Conservation (phyloP, 2,888 invertebrate genomes). For the Cheilosia soror region DNA sequence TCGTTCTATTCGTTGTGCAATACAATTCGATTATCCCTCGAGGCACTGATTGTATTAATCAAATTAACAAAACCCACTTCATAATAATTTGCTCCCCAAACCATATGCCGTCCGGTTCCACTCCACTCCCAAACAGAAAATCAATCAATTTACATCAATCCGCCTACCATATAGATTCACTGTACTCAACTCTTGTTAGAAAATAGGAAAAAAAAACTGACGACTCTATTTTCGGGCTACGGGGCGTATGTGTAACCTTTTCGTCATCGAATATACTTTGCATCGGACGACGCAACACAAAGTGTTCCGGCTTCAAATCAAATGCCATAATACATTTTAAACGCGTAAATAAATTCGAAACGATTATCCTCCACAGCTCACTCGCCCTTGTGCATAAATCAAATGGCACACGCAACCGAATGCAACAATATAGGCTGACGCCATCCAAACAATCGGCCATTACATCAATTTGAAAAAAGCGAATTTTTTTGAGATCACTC, state of each 20-base stretch:
- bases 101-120: no score
- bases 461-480: slow-evolving; percentile 46
- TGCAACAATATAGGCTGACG: slow-evolving; percentile 54
- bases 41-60: no score
- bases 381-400: slow-evolving; percentile 67
- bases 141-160: no score
- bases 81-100: no score
- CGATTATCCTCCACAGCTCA: slow-evolving; percentile 38
- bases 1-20: no score
- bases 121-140: no score
- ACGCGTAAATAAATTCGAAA: slow-evolving; percentile 34
- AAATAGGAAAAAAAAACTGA: background rate
- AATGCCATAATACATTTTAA: slow-evolving; percentile 43
- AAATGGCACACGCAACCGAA: slow-evolving; percentile 67
- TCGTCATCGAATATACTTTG: slow-evolving; percentile 12
- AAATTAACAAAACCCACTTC: no score
- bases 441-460: slow-evolving; percentile 52
- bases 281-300: slow-evolving; percentile 14
- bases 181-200: background rate
- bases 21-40: no score
- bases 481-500: slow-evolving; percentile 60
- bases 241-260: slow-evolving; percentile 68
- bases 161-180: no score
- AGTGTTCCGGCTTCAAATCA: slow-evolving; percentile 45
- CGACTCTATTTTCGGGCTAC: slow-evolving; percentile 57